These are phyloP conservation scores for Nyctalus aviator DNA, from an alignment of 2,797 vertebrate species.

Conservation along the genomic window DNA sequence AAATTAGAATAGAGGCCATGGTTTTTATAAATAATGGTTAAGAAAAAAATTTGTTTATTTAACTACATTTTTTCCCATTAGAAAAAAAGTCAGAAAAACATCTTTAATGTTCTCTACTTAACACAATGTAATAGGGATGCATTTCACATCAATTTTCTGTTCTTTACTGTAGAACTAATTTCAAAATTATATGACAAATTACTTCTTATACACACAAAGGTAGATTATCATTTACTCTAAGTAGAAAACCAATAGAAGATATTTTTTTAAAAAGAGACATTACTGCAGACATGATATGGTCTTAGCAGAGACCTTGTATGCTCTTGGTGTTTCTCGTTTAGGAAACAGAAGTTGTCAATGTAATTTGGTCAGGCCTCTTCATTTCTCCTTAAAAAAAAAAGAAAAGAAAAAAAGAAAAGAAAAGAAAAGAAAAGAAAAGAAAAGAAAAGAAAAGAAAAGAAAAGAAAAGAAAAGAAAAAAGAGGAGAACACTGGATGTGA, in stretches of 20 bases:
- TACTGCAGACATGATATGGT: conserved; percentile 8
- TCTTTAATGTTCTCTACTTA: conserved; percentile 67
- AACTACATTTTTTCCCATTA: conserved; percentile 53
- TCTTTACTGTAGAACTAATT: conserved; percentile 53
- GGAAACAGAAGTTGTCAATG: not conserved
- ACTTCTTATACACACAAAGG: not conserved
- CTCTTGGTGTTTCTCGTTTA: not conserved
- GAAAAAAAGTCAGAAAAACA: conserved; percentile 65
- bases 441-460: too few relatives aligned
- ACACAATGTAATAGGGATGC: conserved; percentile 29
- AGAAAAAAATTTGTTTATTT: conserved; percentile 66
- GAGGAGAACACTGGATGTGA: not conserved
- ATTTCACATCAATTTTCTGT: conserved; percentile 62
- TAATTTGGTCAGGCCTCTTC: not conserved
- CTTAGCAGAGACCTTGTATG: not conserved
- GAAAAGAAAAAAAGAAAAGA: too few relatives aligned
- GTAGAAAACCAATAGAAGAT: conserved; percentile 35
- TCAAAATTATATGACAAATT: conserved; percentile 68
- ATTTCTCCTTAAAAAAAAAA: too few relatives aligned
- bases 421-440: too few relatives aligned
- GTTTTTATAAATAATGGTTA: conserved; percentile 63
- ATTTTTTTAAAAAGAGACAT: conserved; percentile 55
- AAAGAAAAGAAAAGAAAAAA: too few relatives aligned
- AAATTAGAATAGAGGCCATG: conserved; percentile 47
- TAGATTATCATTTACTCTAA: conserved; percentile 31